Base-by-base conservation (phyloP, 2,888 invertebrate genomes). In the Melanostoma mellinum region DNA sequence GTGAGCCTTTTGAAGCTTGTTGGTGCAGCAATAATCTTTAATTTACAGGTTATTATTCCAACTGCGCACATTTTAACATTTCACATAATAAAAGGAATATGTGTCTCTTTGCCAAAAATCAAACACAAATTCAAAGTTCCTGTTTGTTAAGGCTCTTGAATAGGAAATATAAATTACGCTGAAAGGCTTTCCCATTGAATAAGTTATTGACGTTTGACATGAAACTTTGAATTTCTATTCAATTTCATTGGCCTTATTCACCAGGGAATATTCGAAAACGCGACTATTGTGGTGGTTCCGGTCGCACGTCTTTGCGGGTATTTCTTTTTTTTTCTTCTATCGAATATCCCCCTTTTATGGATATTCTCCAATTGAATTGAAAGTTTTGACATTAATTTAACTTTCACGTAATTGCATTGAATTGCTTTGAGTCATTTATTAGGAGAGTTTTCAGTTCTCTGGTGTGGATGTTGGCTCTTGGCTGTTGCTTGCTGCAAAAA, bases 381-480 rank as follows among this genome's bases (percentile, higher is more conserved):
- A 84, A 84, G 74, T 84, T 84, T 84, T 78, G 69, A 79, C 84
- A 84, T 84, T 84, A 79, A 84, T 84, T 84, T 69, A 55, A 79
- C 74, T 84, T 79, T 55, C 10, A 60, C 65, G 84, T 84, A 79
- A 84, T 84, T 84, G 84, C 84, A 84, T 84, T 75, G 84, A 79
- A 84, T 75, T 84, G 78, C 78, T 65, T 5, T 46, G 75, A 69
- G 84, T 69, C 65, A 78, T 74, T 79, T 84, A 69, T 78, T 53
- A 73, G 56, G 40, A 46, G 69, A 58, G 69, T 63, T 79, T 68
- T 69, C 63, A 69, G 9, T 36, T 0, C 36, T 42, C 42, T 46
- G 20, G 4, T 3, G 10, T 44, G 6, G 42, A 42, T 42, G 32
- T 60, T 60, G 53, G 44, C 36, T 63, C 44, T 20, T 53, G 60